These are phyloP conservation scores for Drosophila phalerata DNA, from an alignment of 2,888 invertebrate species.

Conservation along the genomic window DNA sequence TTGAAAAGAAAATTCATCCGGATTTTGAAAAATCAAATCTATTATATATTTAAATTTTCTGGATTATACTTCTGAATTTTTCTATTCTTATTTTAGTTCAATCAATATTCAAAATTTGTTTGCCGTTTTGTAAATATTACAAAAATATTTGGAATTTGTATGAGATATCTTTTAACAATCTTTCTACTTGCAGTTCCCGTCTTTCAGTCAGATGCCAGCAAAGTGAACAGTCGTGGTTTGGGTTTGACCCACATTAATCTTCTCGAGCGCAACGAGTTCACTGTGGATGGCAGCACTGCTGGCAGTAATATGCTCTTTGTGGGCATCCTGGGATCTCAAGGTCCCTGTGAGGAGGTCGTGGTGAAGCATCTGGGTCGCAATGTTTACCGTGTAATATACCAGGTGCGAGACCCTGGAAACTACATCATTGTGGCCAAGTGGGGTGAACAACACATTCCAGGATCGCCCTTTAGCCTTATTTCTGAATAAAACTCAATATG, in stretches of 20 bases:
- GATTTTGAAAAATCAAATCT: too few species aligned
- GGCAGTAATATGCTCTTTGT: slow-evolving; percentile 98
- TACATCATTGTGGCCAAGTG: slow-evolving; percentile 97
- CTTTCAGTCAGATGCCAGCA: slow-evolving; percentile 81
- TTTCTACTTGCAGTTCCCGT: slow-evolving; percentile 62
- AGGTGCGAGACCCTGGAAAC: slow-evolving; percentile 95
- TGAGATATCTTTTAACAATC: neutral
- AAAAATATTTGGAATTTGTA: neutral
- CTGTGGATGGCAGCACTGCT: slow-evolving; percentile 83
- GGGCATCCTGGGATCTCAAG: slow-evolving; percentile 97
- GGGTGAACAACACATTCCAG: slow-evolving; percentile 98
- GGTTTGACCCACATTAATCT: slow-evolving; percentile 80
- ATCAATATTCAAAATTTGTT: too few species aligned
- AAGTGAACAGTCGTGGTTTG: slow-evolving; percentile 79
- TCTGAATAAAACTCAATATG: slow-evolving; percentile 13
- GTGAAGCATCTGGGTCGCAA: slow-evolving; percentile 96
- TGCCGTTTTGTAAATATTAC: neutral
- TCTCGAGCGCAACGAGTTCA: slow-evolving; percentile 83
- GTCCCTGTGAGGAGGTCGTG: slow-evolving; percentile 97
- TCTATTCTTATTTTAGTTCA: neutral
- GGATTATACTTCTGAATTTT: too few species aligned
- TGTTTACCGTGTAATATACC: slow-evolving; percentile 95
- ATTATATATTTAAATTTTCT: too few species aligned
- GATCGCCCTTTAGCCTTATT: slow-evolving; percentile 90
- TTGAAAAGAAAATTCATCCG: too few species aligned